phyloP scores from a whole-genome alignment of 2,113 vertebrate genomes.

The Jaculus jaculus region DNA sequence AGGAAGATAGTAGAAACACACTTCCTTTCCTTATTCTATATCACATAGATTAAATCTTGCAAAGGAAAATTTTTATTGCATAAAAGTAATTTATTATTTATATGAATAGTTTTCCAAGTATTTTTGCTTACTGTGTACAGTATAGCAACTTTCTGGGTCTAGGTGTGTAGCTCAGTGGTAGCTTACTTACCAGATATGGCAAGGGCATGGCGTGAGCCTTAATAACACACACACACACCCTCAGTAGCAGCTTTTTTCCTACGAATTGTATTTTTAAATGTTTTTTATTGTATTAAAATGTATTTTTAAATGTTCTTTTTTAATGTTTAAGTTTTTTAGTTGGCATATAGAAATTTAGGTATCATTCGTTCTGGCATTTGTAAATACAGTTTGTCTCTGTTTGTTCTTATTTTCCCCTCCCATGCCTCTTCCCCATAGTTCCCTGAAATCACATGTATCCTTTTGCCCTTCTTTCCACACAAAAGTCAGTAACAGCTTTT shows the following conservation, averaged over 20 bases:
- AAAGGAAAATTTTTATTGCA: neutral
- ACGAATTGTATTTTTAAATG: too few relatives aligned
- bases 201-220: too few relatives aligned
- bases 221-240: neutral
- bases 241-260: neutral
- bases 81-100: slow-evolving; percentile 10
- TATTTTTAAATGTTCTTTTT: too few relatives aligned
- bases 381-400: too few relatives aligned
- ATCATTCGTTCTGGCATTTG: too few relatives aligned
- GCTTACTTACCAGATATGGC: neutral
- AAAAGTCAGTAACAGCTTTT: neutral
- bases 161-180: neutral
- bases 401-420: too few relatives aligned
- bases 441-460: too few relatives aligned
- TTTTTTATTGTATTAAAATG: too few relatives aligned
- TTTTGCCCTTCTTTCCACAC: too few relatives aligned
- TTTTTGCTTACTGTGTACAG: neutral
- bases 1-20: neutral
- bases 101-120: neutral
- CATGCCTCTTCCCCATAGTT: too few relatives aligned
- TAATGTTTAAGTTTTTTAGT: too few relatives aligned
- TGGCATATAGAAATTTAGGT: too few relatives aligned
- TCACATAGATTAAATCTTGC: neutral
- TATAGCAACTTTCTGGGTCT: neutral
- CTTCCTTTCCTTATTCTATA: neutral